These are phyloP conservation scores for Ptilorrhoa leucosticta DNA, from an alignment of 2,113 vertebrate species.

Conservation along the genomic window DNA sequence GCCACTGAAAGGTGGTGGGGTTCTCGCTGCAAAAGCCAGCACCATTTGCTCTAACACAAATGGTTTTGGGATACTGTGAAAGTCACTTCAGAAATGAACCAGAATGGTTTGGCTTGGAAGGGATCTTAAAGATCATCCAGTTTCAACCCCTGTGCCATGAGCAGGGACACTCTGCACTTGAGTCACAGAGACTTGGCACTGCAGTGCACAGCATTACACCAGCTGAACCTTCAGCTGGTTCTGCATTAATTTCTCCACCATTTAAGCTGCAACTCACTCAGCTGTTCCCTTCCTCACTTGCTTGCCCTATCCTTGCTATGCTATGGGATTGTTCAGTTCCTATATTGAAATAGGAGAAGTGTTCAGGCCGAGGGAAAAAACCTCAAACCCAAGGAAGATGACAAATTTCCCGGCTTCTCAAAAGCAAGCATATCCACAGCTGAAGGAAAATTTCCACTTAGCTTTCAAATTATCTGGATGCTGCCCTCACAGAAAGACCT, in stretches of 20 bases:
- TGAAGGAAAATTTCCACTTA: background rate
- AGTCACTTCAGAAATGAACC: background rate
- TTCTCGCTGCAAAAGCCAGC: background rate
- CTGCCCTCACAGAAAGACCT: background rate
- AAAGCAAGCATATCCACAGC: background rate
- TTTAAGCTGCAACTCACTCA: background rate
- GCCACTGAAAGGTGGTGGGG: background rate
- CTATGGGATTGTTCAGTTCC: background rate
- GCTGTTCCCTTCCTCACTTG: background rate
- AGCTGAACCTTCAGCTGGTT: background rate
- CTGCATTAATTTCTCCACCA: background rate
- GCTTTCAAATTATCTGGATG: background rate
- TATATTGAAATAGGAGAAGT: background rate
- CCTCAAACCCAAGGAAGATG: background rate
- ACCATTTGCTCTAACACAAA: background rate
- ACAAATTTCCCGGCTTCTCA: background rate
- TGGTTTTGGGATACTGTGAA: fast-evolving
- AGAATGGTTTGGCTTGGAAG: background rate
- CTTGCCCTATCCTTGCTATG: background rate
- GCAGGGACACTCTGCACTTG: background rate
- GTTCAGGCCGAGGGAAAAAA: background rate
- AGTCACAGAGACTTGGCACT: background rate
- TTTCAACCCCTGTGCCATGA: background rate
- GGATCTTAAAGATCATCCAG: background rate
- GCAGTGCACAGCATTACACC: background rate